Base-by-base conservation (phyloP, 2,113 vertebrate species). In the Microcebus murinus region DNA sequence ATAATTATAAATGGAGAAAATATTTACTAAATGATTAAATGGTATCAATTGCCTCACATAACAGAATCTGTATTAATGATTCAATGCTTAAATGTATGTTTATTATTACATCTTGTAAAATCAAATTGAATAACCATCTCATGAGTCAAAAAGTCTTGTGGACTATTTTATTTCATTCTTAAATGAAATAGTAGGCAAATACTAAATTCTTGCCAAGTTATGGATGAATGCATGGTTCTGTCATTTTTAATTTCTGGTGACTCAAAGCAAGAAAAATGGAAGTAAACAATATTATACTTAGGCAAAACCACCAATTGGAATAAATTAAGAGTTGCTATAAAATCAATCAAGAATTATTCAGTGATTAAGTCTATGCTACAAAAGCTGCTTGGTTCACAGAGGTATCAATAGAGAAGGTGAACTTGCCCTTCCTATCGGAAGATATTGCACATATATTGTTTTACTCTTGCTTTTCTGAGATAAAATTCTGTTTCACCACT, bases 61-160 rank as follows among this genome's bases (percentile, higher is more conserved):
- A 4, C 55, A 95, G 36, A 3, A 42, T 39, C 23, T 68, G 0
- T 6, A 80, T 80, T 79, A 89, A 96, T 95, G 50, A 90, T 95
- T 85, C 21, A 86, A 77, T 21, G 11, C 1, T 97, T 83, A 97
- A 77, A 4, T 94, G 93, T 82, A 96, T 96, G 91, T 95, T 92
- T 86, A 96, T 97, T 70, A 0, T 42, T 97, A 87, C 6, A 96
- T 65, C 96, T 83, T 90, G 77, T 90, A 84, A 97, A 98, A 98
- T 96, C 73, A 96, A 93, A 81, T 86, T 34, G 82, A 97, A 91
- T 94, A 0, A 90, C 48, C 83, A 42, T 71, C 94, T 98, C 94
- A 97, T 82, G 83, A 86, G 87, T 39, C 48, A 91, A 6, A 94
- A 71, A 94, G 79, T 50, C 52, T 87, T 77, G 12, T 15, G 23